Base-by-base conservation (phyloP, 2,797 vertebrate genomes). In the Tapera naevia region DNA sequence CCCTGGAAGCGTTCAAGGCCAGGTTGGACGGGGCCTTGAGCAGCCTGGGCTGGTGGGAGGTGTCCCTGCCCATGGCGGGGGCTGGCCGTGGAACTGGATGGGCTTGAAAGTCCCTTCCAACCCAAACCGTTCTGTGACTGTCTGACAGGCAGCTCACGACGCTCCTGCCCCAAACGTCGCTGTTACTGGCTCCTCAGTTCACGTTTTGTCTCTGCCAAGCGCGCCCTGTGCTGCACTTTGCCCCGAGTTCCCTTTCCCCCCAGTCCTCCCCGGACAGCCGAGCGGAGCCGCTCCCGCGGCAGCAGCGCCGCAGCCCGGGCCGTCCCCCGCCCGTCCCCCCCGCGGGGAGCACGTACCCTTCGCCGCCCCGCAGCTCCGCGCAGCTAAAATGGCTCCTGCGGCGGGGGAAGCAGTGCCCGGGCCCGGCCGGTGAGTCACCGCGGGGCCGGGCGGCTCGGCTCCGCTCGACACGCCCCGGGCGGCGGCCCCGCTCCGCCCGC, bases 331-430 rank as follows among this genome's bases (percentile, higher is more conserved):
- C 54, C 57, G 19, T 50, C 75, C n/a, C 48, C 33, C 45, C 18
- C 69, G 74, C 70, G 14, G 74, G 79, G 64, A 64, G 74, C 87
- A 92, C 93, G 37, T 84, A 94, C 87, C 94, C 71, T 30, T 80
- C 66, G 46, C 85, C 93, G 73, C 84, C 91, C 96, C 92, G 86
- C 96, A 96, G 96, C 97, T 95, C 89, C 94, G 91, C 96, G 96
- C 97, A 97, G 95, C 93, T 97, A 98, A 98, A 98, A 98, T 98
- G 98, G 98, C 98, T 97, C 96, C 98, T 97, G 96, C 76, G 95
- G 96, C 96, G 69, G 81, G 94, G 98, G 98, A 98, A 98, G 98
- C 97, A 96, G 97, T 98, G 97, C 96, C 97, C 97, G 96, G 95
- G 98, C 97, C 95, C 95, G 86, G 98, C 96, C 97, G 97, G 97